Percentiles rank a stretch among this genome's conserved stretches.
These are phyloP conservation scores for Aphidius gifuensis DNA, from an alignment of 1,140 invertebrate genomes.

Conservation along the genomic window DNA sequence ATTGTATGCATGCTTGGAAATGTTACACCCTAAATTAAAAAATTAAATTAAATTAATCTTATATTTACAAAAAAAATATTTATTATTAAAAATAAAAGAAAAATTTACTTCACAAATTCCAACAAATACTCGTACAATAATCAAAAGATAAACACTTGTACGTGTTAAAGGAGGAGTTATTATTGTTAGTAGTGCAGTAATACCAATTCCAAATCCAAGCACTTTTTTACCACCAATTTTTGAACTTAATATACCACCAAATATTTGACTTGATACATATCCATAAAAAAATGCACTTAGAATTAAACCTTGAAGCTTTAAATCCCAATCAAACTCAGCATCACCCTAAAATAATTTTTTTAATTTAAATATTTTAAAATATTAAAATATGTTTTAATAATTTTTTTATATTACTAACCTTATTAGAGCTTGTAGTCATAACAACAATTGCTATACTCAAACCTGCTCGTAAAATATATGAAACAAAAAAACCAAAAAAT, in stretches of 20 bases:
- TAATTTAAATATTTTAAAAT: neutral
- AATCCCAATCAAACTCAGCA: conserved; percentile 79
- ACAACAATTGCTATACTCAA: conserved; percentile 87
- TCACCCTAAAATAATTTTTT: conserved; percentile 42
- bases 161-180: conserved; percentile 76
- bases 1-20: conserved; percentile 87
- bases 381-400: neutral
- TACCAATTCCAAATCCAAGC: conserved; percentile 76
- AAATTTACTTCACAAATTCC: conserved; percentile 78
- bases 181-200: conserved; percentile 77
- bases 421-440: conserved; percentile 69
- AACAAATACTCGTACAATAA: conserved; percentile 78
- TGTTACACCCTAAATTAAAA: conserved; percentile 71
- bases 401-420: conserved; percentile 47
- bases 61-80: neutral
- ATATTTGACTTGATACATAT: conserved; percentile 70
- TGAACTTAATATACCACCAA: conserved; percentile 70
- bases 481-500: conserved; percentile 85
- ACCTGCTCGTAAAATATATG: conserved; percentile 83
- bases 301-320: conserved; percentile 73
- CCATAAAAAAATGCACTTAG: conserved; percentile 87
- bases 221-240: conserved; percentile 69
- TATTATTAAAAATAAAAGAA: neutral
- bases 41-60: conserved; percentile 2
- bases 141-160: conserved; percentile 67